Conservation (phyloP, 2,113 vertebrate genomes). For the Phoxinus phoxinus region DNA sequence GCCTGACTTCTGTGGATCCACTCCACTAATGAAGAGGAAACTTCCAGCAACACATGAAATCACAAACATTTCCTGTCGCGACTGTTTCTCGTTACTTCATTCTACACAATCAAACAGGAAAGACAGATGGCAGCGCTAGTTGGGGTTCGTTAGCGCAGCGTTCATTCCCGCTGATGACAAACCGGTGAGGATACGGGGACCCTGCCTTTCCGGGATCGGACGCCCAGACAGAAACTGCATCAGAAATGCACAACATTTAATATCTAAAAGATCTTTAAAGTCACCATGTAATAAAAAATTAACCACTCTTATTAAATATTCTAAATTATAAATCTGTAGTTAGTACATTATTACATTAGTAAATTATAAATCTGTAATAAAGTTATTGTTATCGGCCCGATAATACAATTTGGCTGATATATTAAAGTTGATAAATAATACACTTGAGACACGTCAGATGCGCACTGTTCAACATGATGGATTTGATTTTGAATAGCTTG, state of each 20-base stretch:
- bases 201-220: background rate
- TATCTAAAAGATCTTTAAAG: background rate
- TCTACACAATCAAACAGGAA: background rate
- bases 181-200: background rate
- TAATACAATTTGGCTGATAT: too few species aligned
- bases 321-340: too few species aligned
- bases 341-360: too few species aligned
- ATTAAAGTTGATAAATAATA: too few species aligned
- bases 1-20: background rate
- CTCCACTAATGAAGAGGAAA: background rate
- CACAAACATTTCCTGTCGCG: background rate
- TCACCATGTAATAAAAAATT: too few species aligned
- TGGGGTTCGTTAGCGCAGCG: background rate
- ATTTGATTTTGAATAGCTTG: too few species aligned
- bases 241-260: background rate
- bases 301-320: too few species aligned
- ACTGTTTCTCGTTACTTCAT: background rate
- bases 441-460: too few species aligned
- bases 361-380: too few species aligned
- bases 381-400: too few species aligned
- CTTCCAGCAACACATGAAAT: background rate
- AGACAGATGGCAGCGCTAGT: background rate
- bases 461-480: too few species aligned
- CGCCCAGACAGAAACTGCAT: constrained; percentile 6
- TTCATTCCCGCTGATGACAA: background rate